phyloP scores from a whole-genome alignment of 2,888 invertebrate genomes.

The Meghimatium bilineatum region DNA sequence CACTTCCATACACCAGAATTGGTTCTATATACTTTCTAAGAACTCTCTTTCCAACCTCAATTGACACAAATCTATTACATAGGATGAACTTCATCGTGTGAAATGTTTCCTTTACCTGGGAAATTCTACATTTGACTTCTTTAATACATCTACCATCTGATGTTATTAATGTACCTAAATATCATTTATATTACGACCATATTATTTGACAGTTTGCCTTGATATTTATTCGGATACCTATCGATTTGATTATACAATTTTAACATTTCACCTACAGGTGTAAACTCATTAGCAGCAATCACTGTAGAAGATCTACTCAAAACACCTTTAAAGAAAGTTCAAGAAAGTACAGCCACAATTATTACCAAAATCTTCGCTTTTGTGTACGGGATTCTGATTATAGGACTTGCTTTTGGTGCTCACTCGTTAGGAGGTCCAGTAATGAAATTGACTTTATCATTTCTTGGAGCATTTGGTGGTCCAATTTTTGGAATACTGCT shows the following conservation, averaged over 20 bases:
- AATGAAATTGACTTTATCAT: slow-evolving; percentile 57
- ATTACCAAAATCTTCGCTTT: slow-evolving; percentile 58
- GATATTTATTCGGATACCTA: no score
- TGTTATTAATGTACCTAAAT: no score
- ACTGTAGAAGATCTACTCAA: slow-evolving; percentile 60
- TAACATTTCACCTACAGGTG: slow-evolving; percentile 53
- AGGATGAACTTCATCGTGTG: no score
- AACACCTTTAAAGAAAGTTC: slow-evolving; percentile 33
- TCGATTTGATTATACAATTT: not conserved
- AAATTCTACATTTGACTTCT: no score
- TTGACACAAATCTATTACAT: no score
- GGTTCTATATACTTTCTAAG: no score
- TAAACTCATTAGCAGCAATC: slow-evolving; percentile 61
- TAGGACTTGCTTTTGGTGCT: slow-evolving; percentile 56
- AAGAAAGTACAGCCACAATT: slow-evolving; percentile 55
- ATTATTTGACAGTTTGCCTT: no score
- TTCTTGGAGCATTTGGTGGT: slow-evolving; percentile 58
- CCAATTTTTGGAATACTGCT: slow-evolving; percentile 60
- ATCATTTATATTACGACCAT: no score
- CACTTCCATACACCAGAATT: no score
- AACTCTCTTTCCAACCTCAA: no score
- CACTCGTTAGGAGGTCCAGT: slow-evolving; percentile 55
- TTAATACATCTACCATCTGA: no score
- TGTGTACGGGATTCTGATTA: slow-evolving; percentile 54
- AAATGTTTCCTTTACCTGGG: no score